Percentiles rank a stretch among this genome's conserved stretches.
Conservation (phyloP, 2,888 invertebrate species). For the Embidobia sp. region DNA sequence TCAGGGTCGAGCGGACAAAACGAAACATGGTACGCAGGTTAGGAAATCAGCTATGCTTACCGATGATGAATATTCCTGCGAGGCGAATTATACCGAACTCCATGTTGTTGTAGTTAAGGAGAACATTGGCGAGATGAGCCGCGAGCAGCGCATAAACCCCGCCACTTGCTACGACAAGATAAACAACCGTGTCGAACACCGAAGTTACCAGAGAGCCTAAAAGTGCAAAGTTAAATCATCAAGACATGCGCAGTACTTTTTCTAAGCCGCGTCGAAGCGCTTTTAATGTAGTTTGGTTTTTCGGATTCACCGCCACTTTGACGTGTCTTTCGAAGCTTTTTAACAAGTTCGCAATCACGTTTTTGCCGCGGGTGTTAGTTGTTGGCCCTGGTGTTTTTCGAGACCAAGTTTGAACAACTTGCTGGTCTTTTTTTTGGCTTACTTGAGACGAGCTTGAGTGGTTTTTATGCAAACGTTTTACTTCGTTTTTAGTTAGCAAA, state of each 20-base stretch:
- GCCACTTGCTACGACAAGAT: conserved; percentile 97
- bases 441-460: too few species aligned
- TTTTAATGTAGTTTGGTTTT: conserved; percentile 22
- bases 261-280: not conserved
- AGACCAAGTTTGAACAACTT: too few species aligned
- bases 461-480: too few species aligned
- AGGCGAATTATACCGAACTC: conserved; percentile 94
- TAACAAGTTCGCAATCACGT: conserved; percentile 6
- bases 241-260: conserved; percentile 28
- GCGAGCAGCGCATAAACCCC: conserved; percentile 98
- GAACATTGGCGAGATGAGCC: conserved; percentile 97
- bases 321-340: conserved; percentile 11
- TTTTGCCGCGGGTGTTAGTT: too few species aligned
- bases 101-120: conserved; percentile 97
- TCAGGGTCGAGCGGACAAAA: too few species aligned
- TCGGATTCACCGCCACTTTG: conserved; percentile 5
- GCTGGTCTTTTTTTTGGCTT: too few species aligned
- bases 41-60: conserved; percentile 82
- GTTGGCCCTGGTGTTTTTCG: too few species aligned
- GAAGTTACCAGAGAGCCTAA: conserved; percentile 89
- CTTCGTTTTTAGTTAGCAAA: too few species aligned
- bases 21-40: conserved; percentile 7
- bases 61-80: conserved; percentile 94
- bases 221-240: conserved; percentile 64
- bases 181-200: conserved; percentile 96